These are phyloP conservation scores for Saccopteryx bilineata DNA, from an alignment of 2,113 vertebrate genomes.

Conservation along the genomic window DNA sequence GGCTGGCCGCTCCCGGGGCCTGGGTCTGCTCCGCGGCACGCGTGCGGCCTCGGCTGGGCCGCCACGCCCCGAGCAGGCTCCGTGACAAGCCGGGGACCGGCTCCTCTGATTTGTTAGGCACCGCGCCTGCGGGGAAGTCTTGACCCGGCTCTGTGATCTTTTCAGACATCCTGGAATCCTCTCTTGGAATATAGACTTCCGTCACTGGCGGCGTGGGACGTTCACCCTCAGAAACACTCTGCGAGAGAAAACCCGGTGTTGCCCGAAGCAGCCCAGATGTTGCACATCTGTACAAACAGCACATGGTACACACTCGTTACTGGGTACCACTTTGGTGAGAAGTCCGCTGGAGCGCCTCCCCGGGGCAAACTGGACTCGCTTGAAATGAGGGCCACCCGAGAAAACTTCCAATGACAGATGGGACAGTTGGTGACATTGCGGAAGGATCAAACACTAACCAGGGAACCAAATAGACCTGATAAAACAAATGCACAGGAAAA, in stretches of 20 bases:
- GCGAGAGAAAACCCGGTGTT: background rate
- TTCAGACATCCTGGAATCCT: background rate
- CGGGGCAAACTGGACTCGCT: background rate
- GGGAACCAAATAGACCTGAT: background rate
- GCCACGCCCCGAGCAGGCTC: background rate
- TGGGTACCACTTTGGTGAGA: background rate
- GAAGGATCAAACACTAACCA: background rate
- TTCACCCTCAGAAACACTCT: background rate
- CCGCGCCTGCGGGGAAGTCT: background rate
- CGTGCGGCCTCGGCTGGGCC: background rate
- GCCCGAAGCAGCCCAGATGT: background rate
- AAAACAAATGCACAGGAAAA: background rate
- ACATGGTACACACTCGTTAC: rapidly evolving
- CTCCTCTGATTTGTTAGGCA: no score
- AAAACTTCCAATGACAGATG: background rate
- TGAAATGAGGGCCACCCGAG: background rate
- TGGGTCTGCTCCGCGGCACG: conserved; percentile 56
- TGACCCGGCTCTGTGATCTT: background rate
- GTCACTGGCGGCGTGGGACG: background rate
- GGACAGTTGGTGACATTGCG: background rate
- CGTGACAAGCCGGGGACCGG: background rate
- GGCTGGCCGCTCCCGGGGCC: conserved; percentile 62
- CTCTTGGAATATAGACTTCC: background rate
- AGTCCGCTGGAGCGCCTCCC: background rate
- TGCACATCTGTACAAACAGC: background rate